phyloP scores from a whole-genome alignment of 92 coral and sea anemone species.

The Muricea muricata region DNA sequence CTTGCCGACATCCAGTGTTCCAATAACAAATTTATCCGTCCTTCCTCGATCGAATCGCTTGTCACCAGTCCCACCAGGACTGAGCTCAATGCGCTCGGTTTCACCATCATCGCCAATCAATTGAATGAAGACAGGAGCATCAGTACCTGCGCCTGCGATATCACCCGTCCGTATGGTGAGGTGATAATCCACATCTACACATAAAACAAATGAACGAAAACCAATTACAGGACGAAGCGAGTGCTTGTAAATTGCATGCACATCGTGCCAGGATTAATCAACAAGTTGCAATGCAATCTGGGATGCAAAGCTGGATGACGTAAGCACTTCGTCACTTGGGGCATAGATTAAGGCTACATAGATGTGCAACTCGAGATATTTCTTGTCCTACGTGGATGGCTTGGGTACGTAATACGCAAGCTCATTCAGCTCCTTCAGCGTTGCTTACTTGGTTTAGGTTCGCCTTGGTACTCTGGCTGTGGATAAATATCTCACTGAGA shows the following conservation, averaged over 20 bases:
- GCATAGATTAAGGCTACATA: too few relatives aligned
- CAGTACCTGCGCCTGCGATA: conserved; percentile 90
- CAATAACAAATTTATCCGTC: conserved; percentile 97
- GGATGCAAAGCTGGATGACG: too few relatives aligned
- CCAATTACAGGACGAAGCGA: too few relatives aligned
- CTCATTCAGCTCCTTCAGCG: too few relatives aligned
- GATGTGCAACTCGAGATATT: too few relatives aligned
- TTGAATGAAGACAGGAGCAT: conserved; percentile 96
- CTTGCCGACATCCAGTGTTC: conserved; percentile 97
- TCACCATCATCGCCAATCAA: conserved; percentile 92
- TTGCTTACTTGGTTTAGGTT: conserved; percentile 32
- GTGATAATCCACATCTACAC: conserved; percentile 89
- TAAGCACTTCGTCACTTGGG: too few relatives aligned
- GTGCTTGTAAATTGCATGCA: too few relatives aligned
- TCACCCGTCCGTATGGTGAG: conserved; percentile 96
- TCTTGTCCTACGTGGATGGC: too few relatives aligned
- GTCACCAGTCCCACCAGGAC: conserved; percentile 99
- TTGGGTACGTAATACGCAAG: too few relatives aligned
- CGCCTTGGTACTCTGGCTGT: neutral
- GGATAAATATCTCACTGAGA: conserved; percentile 28
- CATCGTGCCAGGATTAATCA: too few relatives aligned
- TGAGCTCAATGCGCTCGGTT: conserved; percentile 90
- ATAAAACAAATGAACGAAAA: neutral
- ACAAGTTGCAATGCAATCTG: too few relatives aligned
- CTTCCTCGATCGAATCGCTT: conserved; percentile 96